Base-by-base conservation (phyloP, 2,797 vertebrate species). In the Typhlichthys subterraneus region DNA sequence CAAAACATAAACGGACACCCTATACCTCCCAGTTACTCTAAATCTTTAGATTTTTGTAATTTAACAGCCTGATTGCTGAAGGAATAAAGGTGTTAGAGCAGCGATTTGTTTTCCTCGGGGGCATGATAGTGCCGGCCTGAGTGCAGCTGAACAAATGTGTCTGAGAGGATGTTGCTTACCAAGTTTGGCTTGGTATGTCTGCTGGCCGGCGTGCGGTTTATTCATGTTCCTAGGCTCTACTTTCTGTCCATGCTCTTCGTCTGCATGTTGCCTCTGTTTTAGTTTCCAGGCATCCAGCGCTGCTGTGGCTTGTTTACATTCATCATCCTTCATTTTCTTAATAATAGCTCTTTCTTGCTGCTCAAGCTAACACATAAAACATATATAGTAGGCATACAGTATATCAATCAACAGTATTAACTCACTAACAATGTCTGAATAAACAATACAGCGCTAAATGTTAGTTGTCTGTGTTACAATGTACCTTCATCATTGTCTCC, bases 401-500 rank as follows among this genome's bases (percentile, higher is more conserved):
- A 38, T 38, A 38, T 38, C 33, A 8, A 38, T 8, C 2, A 42
- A 55, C 15, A 11, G 7, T 53, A 54, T 15, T 51, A 51, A 51
- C 17, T 51, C 14, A 38, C 7, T 14, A 17, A 17, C 15, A 17
- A 51, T 14, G 49, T 9, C 14, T 38, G 5, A 49, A 49, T 49
- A 14, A 49, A 49, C 12, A 14, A 14, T 12, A 14, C 53, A 45
- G 29, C 17, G 38, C 14, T 46, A 59, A 59, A 47, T 15, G 5
- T 5, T 23, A 55, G 53, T 33, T 54, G 29, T 0, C 2, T 2
- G 13, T 19, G 6, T 6, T 9, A 19, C 33, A 10, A 33, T 52
- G 67, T 72, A 97, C 97, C 94, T 95, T 93, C 92, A 98, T 96
- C 88, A 93, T 94, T 56, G 91, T 92, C 75, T 93, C 86, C 78